These are phyloP conservation scores for Lamprologus sp. DNA, from an alignment of 2,113 vertebrate species.

Conservation along the genomic window DNA sequence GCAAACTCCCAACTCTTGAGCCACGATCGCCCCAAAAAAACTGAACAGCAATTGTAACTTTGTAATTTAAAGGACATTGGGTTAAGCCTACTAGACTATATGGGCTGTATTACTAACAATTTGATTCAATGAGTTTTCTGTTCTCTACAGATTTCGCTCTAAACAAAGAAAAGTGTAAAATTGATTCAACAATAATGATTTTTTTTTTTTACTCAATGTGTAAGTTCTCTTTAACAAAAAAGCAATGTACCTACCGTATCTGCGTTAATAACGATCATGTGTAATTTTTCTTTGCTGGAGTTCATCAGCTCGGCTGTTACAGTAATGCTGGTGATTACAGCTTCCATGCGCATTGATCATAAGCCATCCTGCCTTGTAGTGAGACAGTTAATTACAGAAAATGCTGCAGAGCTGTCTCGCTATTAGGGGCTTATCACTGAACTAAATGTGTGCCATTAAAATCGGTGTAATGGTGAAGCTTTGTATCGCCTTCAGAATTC, in stretches of 20 bases:
- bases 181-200: neutral
- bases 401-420: neutral
- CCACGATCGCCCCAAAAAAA: neutral
- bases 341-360: slow-evolving; percentile 14
- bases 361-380: neutral
- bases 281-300: neutral
- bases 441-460: neutral
- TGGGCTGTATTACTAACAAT: neutral
- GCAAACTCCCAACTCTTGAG: too few species aligned
- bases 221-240: neutral
- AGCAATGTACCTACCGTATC: neutral
- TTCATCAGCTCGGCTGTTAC: neutral
- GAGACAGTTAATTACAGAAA: slow-evolving; percentile 25
- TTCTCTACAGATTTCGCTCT: neutral
- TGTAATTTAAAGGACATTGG: neutral
- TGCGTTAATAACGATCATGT: neutral
- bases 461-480: neutral
- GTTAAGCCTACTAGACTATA: neutral
- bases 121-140: neutral
- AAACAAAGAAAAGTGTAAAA: neutral
- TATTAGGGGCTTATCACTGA: neutral
- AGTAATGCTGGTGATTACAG: neutral
- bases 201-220: neutral
- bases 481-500: neutral
- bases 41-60: neutral